A percentile compares a stretch with the other conserved stretches of the same genome.
Conservation (phyloP, 92 coral and sea anemone species). For the Nematostella vectensis region DNA sequence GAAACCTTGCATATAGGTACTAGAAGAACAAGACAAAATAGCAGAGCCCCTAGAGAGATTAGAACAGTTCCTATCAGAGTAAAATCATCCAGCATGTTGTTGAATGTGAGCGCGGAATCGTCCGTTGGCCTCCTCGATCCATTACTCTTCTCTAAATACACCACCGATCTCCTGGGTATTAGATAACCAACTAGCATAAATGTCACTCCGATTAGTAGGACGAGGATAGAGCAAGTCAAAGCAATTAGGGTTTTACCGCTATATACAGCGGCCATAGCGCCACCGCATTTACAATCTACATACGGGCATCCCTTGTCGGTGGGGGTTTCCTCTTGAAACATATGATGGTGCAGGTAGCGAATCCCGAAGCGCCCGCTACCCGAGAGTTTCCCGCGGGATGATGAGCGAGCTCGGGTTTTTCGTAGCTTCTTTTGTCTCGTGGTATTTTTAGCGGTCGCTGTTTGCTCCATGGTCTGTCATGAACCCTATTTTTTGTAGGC, state of each 20-base stretch:
- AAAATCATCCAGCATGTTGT: slow-evolving; percentile 83
- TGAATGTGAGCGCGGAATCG: slow-evolving; percentile 66
- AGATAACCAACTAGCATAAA: slow-evolving; percentile 86
- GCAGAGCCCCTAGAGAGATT: slow-evolving; percentile 65
- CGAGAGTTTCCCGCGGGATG: slow-evolving; percentile 53
- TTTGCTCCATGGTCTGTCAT: no score
- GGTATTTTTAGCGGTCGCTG: slow-evolving; percentile 1
- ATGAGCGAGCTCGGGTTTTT: slow-evolving; percentile 59
- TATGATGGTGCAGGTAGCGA: slow-evolving; percentile 95
- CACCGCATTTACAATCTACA: slow-evolving; percentile 71
- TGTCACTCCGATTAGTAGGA: slow-evolving; percentile 75
- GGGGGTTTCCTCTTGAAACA: slow-evolving; percentile 79
- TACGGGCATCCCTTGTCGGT: slow-evolving; percentile 64
- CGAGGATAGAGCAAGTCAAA: slow-evolving; percentile 52
- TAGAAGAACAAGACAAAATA: slow-evolving; percentile 71
- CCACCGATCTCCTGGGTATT: slow-evolving; percentile 74
- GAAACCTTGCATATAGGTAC: slow-evolving; percentile 70
- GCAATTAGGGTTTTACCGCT: slow-evolving; percentile 69
- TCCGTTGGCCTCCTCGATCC: slow-evolving; percentile 71
- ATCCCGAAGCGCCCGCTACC: slow-evolving; percentile 85
- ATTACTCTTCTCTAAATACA: slow-evolving; percentile 69
- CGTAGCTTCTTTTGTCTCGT: slow-evolving; percentile 30
- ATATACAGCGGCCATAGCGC: slow-evolving; percentile 65
- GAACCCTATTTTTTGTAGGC: no score
- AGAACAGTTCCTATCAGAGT: slow-evolving; percentile 81